These are phyloP conservation scores for Magallana gigas DNA, from an alignment of 1,140 invertebrate genomes.

Conservation along the genomic window DNA sequence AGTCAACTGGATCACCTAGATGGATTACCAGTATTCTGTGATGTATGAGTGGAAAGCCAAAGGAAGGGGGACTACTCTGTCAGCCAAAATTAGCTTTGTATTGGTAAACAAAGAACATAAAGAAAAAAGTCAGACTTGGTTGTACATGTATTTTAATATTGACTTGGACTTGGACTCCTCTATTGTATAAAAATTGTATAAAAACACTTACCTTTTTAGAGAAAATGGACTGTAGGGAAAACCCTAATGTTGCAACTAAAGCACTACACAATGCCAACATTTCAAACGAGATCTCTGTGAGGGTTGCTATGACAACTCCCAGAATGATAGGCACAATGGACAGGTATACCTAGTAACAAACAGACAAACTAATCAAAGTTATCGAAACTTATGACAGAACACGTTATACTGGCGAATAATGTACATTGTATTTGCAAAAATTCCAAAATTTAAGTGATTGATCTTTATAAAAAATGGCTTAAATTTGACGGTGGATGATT, in stretches of 20 bases:
- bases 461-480: no score
- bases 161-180: no score
- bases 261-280: slow-evolving; percentile 92
- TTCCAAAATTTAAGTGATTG: no score
- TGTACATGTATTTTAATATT: no score
- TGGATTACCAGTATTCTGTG: neutral
- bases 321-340: slow-evolving; percentile 94
- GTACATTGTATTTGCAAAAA: no score
- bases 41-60: neutral
- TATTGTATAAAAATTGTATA: no score
- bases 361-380: slow-evolving; percentile 32
- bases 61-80: neutral
- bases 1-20: no score
- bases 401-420: no score
- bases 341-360: slow-evolving; percentile 84
- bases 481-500: no score
- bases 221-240: slow-evolving; percentile 96
- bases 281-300: slow-evolving; percentile 96
- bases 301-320: slow-evolving; percentile 94
- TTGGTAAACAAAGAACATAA: neutral
- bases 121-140: neutral
- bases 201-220: slow-evolving; percentile 90
- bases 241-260: slow-evolving; percentile 92
- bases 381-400: no score
- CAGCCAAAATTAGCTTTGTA: no score